Base-by-base conservation (phyloP, 2,888 invertebrate genomes). In the Auanema sp. region DNA sequence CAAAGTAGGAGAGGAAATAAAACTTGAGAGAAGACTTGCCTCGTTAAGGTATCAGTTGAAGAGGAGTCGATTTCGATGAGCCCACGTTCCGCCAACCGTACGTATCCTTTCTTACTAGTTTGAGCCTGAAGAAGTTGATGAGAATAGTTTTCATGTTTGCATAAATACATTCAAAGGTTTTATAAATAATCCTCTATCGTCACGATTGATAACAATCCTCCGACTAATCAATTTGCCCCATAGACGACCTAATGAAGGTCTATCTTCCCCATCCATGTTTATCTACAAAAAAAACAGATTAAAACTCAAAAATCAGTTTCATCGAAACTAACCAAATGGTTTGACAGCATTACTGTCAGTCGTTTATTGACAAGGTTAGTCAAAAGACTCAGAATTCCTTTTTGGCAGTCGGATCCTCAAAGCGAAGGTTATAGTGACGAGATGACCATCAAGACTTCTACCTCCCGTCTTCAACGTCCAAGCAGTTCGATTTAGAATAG, bases 251-350 rank as follows among this genome's bases (percentile, higher is more conserved):
- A 47, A 47, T 47, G 47, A 16, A 16, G 47, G 47, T 21, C 47
- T 16, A 16, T 47, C 16, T 21, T 47, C 47, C 6, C 47, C 47
- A 47, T 47, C 21, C 47, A 21, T 21, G 16, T 21, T 16, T 16
- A 47, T 21, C 47, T 47, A 21, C 16, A 47, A 47, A 21, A 47
- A 21, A 47, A 47, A 3, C 3, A 21, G 47, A 47, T 47, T 5
- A 47, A 33, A 33, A 33, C 33, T 33, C 33, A 33, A 8, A 33
- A 33, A 33, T 33, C 33, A 33, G 33, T 47, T 47, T 47, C 47
- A 25, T 18, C 24, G 25, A 53, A 14, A 58, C 49, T 24, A 23
- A 71, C 72, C 40, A 69, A 55, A 57, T 72, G 72, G 55, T 69
- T 72, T 8, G 69, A 66, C 2, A 68, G 24, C 4, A 69, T 21